phyloP scores from a whole-genome alignment of 1,140 invertebrate species.

The Drosophila navojoa region DNA sequence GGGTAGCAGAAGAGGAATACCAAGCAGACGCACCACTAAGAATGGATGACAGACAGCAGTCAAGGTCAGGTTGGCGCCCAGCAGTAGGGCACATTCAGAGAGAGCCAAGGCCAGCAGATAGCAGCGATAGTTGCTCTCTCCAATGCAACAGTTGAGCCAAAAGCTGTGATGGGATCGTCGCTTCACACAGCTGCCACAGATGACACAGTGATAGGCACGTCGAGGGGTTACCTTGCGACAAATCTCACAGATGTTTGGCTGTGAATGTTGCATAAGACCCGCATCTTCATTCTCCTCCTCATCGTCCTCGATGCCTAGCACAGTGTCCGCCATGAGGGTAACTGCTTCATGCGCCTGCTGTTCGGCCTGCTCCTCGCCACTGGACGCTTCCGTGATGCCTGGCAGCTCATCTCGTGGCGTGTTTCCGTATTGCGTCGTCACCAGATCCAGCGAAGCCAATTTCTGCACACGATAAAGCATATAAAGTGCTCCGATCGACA shows the following conservation, averaged over 20 bases:
- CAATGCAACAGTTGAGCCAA: slow-evolving; percentile 85
- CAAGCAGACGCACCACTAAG: slow-evolving; percentile 69
- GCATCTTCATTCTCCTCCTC: slow-evolving; percentile 52
- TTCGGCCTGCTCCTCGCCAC: slow-evolving; percentile 70
- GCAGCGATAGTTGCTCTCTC: slow-evolving; percentile 83
- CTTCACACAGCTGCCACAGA: slow-evolving; percentile 75
- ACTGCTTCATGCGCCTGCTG: slow-evolving; percentile 51
- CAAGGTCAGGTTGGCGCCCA: slow-evolving; percentile 84
- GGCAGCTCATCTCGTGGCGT: slow-evolving; percentile 66
- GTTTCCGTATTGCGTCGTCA: slow-evolving; percentile 60
- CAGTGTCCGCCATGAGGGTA: slow-evolving; percentile 51
- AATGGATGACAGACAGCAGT: slow-evolving; percentile 85
- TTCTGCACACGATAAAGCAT: slow-evolving; percentile 63
- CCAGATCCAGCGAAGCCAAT: slow-evolving; percentile 63
- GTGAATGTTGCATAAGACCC: slow-evolving; percentile 53
- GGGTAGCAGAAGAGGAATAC: slow-evolving; percentile 82
- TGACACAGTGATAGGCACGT: slow-evolving; percentile 70
- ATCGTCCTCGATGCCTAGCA: slow-evolving; percentile 54
- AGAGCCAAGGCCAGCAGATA: slow-evolving; percentile 81
- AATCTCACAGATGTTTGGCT: slow-evolving; percentile 71
- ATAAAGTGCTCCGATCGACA: slow-evolving; percentile 68
- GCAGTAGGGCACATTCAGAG: slow-evolving; percentile 66
- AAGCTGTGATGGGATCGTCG: slow-evolving; percentile 78
- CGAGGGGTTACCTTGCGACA: slow-evolving; percentile 71
- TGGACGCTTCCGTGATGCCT: slow-evolving; percentile 72